Base-by-base conservation (phyloP, 1,140 invertebrate genomes). In the Drosophila azteca region DNA sequence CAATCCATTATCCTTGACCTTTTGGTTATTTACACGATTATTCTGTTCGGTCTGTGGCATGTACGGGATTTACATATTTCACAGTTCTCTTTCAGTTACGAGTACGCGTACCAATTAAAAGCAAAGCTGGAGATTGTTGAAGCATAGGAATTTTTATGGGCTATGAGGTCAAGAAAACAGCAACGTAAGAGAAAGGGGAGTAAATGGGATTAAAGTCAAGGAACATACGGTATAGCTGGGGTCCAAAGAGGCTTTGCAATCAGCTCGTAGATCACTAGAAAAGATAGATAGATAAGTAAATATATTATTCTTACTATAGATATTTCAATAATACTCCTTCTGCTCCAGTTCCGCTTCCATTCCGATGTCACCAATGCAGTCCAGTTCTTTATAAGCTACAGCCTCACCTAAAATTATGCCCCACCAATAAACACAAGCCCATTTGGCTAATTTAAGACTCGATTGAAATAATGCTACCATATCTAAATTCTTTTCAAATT, bases 1-100 rank as follows among this genome's bases (percentile, higher is more conserved):
- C 44, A 29, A 59, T 58, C 71, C 64, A 70, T 83, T 83, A 74
- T 83, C 75, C 79, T 75, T 82, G 79, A 82, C 79, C 64, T 39
- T 43, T 57, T 8, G 31, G 68, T 49, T 43, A 69, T 69, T 49
- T 50, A 43, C 46, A 45, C 52, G 45, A 61, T 50, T 50, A 63
- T 26, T 61, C 11, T 13, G 13, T 20, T 6, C 17, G 24, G 39
- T 17, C 59, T 69, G 64, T 39, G 52, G 59, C 54, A 49, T 51
- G 69, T 35, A 68, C 76, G 71, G 62, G 66, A 55, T 46, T 46
- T 46, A 17, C 66, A 73, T 81, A 80, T 59, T 55, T 64, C 59
- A 57, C 66, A 60, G 49, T 46, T 52, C 46, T 64, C 35, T 35
- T 13, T 44, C 17, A 13, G 22, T 46, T 35, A 44, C 24, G 46